phyloP scores from a whole-genome alignment of 2,113 vertebrate genomes.

The Scatophagus argus region DNA sequence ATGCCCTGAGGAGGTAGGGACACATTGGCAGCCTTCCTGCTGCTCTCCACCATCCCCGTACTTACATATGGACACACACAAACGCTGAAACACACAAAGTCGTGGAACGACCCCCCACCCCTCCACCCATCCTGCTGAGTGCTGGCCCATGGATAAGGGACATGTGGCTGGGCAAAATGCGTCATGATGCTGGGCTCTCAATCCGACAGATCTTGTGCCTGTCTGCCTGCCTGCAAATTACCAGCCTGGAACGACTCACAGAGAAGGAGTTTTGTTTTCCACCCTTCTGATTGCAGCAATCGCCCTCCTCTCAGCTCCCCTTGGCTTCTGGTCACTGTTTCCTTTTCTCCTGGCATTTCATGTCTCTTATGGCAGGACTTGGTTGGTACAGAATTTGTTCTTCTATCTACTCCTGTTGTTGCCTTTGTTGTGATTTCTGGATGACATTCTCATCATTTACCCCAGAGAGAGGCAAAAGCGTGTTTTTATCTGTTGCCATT shows the following conservation, averaged over 20 bases:
- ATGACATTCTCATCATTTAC: not conserved
- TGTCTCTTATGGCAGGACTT: not conserved
- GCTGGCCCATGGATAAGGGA: conserved; percentile 69
- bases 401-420: conserved; percentile 8
- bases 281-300: conserved; percentile 40
- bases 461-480: conserved; percentile 1
- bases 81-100: conserved; percentile 44
- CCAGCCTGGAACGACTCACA: conserved; percentile 62
- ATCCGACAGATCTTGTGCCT: conserved; percentile 73
- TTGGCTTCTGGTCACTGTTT: conserved; percentile 45
- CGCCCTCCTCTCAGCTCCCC: conserved; percentile 32
- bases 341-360: conserved; percentile 36
- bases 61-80: conserved; percentile 66
- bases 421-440: conserved; percentile 17
- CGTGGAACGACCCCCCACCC: conserved; percentile 22
- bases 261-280: conserved; percentile 68
- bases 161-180: conserved; percentile 81
- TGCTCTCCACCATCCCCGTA: conserved; percentile 39
- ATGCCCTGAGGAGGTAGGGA: conserved; percentile 63
- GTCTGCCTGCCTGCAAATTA: conserved; percentile 64
- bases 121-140: conserved; percentile 53
- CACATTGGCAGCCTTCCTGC: conserved; percentile 56
- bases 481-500: conserved; percentile 11
- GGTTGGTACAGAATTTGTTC: conserved; percentile 1
- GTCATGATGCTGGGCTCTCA: conserved; percentile 77